A percentile compares a stretch with the other conserved stretches of the same genome.
phyloP scores from a whole-genome alignment of 2,113 vertebrate genomes.

The Ailuropoda melanoleuca region DNA sequence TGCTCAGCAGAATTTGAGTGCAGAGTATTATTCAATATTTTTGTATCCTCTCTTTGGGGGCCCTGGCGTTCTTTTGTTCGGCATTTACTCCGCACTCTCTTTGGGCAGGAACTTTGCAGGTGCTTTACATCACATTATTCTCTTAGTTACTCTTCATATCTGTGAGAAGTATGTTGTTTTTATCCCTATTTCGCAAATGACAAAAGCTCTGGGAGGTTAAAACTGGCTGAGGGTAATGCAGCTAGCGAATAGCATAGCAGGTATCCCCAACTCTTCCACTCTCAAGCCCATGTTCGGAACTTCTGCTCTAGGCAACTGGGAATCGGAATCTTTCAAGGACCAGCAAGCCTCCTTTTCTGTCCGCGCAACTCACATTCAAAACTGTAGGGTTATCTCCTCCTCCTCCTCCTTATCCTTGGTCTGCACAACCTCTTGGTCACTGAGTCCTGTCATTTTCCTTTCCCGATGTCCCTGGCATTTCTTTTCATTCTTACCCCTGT shows the following conservation, averaged over 20 bases:
- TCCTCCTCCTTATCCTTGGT: background rate
- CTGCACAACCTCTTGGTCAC: background rate
- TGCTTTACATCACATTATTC: background rate
- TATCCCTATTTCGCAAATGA: background rate
- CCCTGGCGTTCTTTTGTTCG: background rate
- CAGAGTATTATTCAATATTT: background rate
- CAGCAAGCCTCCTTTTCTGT: background rate
- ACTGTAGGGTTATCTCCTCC: background rate
- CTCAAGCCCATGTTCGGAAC: background rate
- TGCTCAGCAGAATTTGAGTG: background rate
- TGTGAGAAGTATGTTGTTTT: background rate
- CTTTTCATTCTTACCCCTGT: background rate
- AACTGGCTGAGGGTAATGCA: background rate
- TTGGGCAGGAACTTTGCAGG: background rate
- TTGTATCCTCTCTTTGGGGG: background rate
- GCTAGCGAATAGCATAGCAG: background rate
- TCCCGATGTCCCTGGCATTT: background rate
- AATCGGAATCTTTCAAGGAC: background rate
- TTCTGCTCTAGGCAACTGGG: background rate
- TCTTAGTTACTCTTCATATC: background rate
- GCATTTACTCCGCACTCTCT: background rate
- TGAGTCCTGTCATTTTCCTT: background rate
- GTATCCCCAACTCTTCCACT: background rate
- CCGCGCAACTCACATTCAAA: background rate
- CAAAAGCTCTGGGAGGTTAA: background rate